Evolutionary conservation across 1,140 invertebrate species (phyloP), one percentile per base, ranked within the genome.

Genomic region (Drosophila bocki): DNA sequence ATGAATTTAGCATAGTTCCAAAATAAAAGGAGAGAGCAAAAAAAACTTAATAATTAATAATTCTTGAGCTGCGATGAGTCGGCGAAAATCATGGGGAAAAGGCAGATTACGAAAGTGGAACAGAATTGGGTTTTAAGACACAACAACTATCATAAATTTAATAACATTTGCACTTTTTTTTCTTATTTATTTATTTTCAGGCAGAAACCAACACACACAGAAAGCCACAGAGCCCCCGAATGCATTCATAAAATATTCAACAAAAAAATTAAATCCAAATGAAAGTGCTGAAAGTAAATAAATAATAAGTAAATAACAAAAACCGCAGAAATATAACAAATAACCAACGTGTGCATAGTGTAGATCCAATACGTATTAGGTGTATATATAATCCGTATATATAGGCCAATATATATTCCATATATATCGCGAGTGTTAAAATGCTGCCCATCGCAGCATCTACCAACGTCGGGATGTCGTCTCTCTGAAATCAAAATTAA

Each of bases 211-310:
- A 62, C 50, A 64, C 37, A 60, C 22, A 29, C 5, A 44, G 15
- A 11, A 15, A 56, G 39, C 45, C 35, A 39, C 22, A 32, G 47
- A 42, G n/a, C 35, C 32, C 32, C 22, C 22, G 22, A 42, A 37
- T 48, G 58, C 58, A 63, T 67, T 63, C 53, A 71, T 45, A 45
- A 74, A 62, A 26, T 39, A 47, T 29, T 45, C 15, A 51, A 53
- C 42, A 56, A 37, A 51, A 51, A 41, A 41, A 48, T 54, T 17
- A 39, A 72, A 72, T 72, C 56, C 11, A 72, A 72, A 59, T 50
- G 37, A 72, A 72, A 72, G 75, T 74, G 76, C 76, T 77, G 75
- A 78, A 79, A 71, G 33, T 42, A 79, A 78, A 61, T 35, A 48
- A 77, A 68, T 42, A 19, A 42, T 58, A 59, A 59, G 61, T 67